Conservation (phyloP, 2,888 invertebrate genomes). For the Meteorus colon region DNA sequence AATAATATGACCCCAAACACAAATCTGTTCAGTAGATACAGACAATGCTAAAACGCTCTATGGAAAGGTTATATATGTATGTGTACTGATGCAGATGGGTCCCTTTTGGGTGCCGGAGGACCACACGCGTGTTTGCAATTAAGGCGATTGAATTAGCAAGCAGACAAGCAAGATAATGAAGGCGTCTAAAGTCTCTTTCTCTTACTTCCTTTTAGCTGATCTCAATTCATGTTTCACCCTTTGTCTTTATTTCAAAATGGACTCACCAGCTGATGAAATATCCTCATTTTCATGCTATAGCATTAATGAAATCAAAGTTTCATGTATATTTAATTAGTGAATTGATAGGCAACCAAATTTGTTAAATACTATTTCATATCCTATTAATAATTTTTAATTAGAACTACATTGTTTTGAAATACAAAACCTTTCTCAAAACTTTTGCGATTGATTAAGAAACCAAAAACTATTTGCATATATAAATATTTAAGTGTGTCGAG, state of each 20-base stretch:
- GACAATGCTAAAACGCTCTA: background rate
- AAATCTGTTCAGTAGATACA: background rate
- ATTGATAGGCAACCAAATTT: background rate
- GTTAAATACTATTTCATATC: background rate
- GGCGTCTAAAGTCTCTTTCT: slow-evolving; percentile 14
- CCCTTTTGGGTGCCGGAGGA: slow-evolving; percentile 10
- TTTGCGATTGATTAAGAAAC: too few species aligned
- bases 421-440: too few species aligned
- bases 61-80: slow-evolving; percentile 10
- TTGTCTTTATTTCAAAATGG: background rate
- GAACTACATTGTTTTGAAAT: too few species aligned
- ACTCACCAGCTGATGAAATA: background rate
- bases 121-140: slow-evolving; percentile 40
- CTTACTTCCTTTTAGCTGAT: background rate
- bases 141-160: slow-evolving; percentile 39
- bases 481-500: too few species aligned
- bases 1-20: background rate
- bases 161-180: slow-evolving; percentile 35
- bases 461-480: too few species aligned
- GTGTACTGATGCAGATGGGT: slow-evolving; percentile 5
- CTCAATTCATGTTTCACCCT: background rate
- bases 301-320: background rate
- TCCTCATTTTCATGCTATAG: background rate
- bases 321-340: background rate
- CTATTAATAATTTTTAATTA: too few species aligned